Conservation (phyloP, 2,888 invertebrate species). For the Pachycephus smyrnensis region DNA sequence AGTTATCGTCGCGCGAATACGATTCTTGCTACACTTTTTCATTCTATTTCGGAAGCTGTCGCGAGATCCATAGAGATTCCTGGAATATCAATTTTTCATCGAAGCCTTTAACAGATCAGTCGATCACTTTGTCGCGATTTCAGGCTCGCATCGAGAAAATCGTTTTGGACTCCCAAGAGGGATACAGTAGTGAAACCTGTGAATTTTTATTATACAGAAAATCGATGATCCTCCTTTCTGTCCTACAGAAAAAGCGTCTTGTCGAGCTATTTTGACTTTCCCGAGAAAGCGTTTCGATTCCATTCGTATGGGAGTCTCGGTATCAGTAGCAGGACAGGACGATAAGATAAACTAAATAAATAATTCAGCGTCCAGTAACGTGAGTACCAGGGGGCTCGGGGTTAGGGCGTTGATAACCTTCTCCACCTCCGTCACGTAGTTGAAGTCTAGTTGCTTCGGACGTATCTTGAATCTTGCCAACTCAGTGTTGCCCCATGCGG, state of each 20-base stretch:
- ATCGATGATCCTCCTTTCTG: background rate
- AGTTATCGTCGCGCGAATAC: too few relatives aligned
- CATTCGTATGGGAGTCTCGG: background rate
- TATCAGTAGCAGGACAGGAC: constrained; percentile 5
- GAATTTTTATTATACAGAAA: background rate
- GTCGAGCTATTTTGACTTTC: background rate
- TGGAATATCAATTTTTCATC: too few relatives aligned
- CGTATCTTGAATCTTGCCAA: constrained; percentile 57
- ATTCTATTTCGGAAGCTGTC: background rate
- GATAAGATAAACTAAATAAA: constrained; percentile 63
- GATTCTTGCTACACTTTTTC: too few relatives aligned
- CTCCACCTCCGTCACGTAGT: background rate
- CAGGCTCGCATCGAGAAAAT: too few relatives aligned
- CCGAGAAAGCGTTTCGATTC: background rate
- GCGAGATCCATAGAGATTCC: too few relatives aligned
- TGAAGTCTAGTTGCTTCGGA: constrained; percentile 13
- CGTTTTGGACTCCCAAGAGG: too few relatives aligned
- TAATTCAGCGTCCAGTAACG: constrained; percentile 59
- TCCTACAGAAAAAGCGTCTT: background rate
- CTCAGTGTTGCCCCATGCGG: constrained; percentile 32
- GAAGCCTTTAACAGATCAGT: too few relatives aligned
- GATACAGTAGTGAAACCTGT: too few relatives aligned
- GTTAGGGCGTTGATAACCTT: constrained; percentile 59
- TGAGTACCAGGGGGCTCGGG: constrained; percentile 20
- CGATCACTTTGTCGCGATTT: too few relatives aligned